phyloP scores from a whole-genome alignment of 2,888 invertebrate genomes.

The Brachyptera putata region DNA sequence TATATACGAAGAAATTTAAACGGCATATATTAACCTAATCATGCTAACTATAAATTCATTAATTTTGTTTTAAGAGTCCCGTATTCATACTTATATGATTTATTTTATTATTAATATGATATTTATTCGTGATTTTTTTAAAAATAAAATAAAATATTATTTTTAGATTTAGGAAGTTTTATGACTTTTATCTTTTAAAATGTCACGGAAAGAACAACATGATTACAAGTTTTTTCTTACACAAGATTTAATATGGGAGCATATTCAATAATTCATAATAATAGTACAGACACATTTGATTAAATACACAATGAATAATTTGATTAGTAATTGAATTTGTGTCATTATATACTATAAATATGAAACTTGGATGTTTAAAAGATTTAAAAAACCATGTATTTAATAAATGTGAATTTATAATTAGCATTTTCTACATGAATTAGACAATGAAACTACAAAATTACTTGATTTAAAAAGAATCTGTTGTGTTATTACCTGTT shows the following conservation, averaged over 20 bases:
- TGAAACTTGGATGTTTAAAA: conserved; percentile 2
- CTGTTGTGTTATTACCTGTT: conserved; percentile 29
- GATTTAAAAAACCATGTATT: conserved; percentile 9
- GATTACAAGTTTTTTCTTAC: neutral
- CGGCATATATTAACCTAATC: conserved; percentile 5
- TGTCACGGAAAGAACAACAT: neutral
- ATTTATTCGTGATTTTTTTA: too few relatives aligned
- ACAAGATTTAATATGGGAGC: neutral
- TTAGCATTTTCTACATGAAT: conserved; percentile 26
- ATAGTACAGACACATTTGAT: too few relatives aligned
- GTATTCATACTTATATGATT: too few relatives aligned
- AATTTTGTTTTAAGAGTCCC: neutral
- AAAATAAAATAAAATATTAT: too few relatives aligned
- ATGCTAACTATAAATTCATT: conserved; percentile 32
- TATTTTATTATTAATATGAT: too few relatives aligned
- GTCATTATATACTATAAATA: neutral
- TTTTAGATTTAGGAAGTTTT: too few relatives aligned
- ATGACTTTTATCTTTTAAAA: too few relatives aligned
- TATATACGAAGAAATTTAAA: too few relatives aligned
- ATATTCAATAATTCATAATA: neutral
- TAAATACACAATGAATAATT: too few relatives aligned
- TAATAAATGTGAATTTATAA: conserved; percentile 28
- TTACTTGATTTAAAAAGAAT: conserved; percentile 23
- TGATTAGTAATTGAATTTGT: too few relatives aligned
- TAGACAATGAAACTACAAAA: conserved; percentile 12